Conservation (phyloP, 2,797 vertebrate genomes). For the Rhinella marina region DNA sequence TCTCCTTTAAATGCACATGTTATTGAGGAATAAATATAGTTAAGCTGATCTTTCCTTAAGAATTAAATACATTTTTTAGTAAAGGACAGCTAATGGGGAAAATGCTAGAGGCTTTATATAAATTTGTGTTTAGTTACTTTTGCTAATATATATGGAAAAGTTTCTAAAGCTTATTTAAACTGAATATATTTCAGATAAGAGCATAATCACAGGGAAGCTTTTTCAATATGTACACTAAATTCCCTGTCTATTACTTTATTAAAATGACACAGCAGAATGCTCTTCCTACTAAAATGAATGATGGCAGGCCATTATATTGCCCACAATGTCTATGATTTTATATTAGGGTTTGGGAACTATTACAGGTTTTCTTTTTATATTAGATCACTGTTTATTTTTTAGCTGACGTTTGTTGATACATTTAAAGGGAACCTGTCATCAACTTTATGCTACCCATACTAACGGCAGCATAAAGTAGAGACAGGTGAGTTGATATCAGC, state of each 20-base stretch:
- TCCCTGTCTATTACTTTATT: background rate
- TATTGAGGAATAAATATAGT: background rate
- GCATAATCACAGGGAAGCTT: background rate
- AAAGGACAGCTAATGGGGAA: background rate
- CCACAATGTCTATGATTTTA: background rate
- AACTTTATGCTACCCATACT: too few species aligned
- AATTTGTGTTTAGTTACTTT: background rate
- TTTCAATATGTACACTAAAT: background rate
- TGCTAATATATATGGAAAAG: conserved; percentile 9
- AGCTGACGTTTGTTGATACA: too few species aligned
- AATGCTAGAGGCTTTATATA: background rate
- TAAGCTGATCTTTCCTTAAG: background rate
- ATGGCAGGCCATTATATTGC: background rate
- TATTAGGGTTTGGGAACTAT: too few species aligned
- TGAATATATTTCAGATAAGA: background rate
- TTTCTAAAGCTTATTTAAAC: background rate
- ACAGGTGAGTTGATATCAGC: too few species aligned
- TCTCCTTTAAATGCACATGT: background rate
- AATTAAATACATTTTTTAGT: background rate
- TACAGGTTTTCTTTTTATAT: too few species aligned
- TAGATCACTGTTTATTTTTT: too few species aligned
- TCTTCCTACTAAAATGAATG: background rate
- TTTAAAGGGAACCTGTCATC: too few species aligned
- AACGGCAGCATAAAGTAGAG: too few species aligned
- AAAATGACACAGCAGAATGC: background rate